These are phyloP conservation scores for Ctenomys sociabilis DNA, from an alignment of 2,113 vertebrate genomes.

Conservation along the genomic window DNA sequence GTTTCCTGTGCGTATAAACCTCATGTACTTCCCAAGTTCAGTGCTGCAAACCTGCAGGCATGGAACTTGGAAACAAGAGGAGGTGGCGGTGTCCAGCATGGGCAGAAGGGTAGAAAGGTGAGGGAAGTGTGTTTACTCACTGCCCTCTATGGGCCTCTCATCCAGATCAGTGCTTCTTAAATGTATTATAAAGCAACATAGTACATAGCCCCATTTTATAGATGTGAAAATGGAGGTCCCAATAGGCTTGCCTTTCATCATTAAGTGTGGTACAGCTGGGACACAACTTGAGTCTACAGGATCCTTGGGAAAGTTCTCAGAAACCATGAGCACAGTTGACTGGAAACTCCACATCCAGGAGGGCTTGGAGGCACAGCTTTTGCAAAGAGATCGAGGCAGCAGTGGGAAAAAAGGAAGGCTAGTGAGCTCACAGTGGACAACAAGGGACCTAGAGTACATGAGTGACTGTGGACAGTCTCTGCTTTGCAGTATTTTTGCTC, in stretches of 20 bases:
- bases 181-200: too few relatives aligned
- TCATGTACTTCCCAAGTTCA: neutral
- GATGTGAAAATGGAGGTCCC: neutral
- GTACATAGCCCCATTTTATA: neutral
- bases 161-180: neutral
- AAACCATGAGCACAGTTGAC: neutral
- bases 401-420: neutral
- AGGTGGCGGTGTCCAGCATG: neutral
- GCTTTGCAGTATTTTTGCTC: neutral
- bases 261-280: fast-evolving
- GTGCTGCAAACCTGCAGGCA: neutral
- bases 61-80: neutral
- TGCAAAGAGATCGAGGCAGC: neutral
- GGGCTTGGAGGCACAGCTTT: fast-evolving
- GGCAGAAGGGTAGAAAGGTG: neutral
- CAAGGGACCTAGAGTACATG: neutral
- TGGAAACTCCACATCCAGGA: neutral
- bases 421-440: fast-evolving
- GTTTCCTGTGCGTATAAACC: neutral
- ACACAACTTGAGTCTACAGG: fast-evolving
- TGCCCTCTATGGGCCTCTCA: fast-evolving
- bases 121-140: fast-evolving
- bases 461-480: neutral
- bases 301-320: neutral
- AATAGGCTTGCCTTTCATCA: neutral